A percentile compares a stretch with the other conserved stretches of the same genome.
Conservation (phyloP, 2,888 invertebrate genomes). For the Aelia acuminata region DNA sequence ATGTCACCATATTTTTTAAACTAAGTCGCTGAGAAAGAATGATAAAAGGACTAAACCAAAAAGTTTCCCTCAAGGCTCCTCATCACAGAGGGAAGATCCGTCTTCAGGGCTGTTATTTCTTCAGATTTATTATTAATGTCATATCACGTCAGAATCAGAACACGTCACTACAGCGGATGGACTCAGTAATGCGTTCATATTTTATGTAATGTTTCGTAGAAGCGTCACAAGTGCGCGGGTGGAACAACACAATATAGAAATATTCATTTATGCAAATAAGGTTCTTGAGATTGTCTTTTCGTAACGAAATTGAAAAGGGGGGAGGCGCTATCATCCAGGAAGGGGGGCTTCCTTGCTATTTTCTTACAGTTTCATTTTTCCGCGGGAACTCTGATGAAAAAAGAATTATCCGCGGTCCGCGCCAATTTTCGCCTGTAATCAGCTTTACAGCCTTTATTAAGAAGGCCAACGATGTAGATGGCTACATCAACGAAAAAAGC, state of each 20-base stretch:
- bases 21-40: no score
- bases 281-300: conserved; percentile 15
- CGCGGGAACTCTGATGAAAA: neutral
- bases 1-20: no score
- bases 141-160: neutral
- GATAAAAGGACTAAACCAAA: no score
- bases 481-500: no score
- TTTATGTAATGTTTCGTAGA: conserved; percentile 11
- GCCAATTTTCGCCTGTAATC: neutral
- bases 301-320: conserved; percentile 18
- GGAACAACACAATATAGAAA: conserved; percentile 16
- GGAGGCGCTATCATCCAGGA: neutral
- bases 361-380: conserved; percentile 28
- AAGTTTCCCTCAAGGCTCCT: no score
- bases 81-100: neutral
- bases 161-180: neutral
- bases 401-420: neutral
- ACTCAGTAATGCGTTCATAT: neutral
- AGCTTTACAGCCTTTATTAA: no score
- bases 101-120: neutral
- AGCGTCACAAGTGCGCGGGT: neutral
- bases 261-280: conserved; percentile 17
- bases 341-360: neutral
- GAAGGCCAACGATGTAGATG: no score
- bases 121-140: neutral